These are phyloP conservation scores for Oscarella lobularis DNA, from an alignment of 37 sponge, comb jelly and placozoan species.

Conservation along the genomic window DNA sequence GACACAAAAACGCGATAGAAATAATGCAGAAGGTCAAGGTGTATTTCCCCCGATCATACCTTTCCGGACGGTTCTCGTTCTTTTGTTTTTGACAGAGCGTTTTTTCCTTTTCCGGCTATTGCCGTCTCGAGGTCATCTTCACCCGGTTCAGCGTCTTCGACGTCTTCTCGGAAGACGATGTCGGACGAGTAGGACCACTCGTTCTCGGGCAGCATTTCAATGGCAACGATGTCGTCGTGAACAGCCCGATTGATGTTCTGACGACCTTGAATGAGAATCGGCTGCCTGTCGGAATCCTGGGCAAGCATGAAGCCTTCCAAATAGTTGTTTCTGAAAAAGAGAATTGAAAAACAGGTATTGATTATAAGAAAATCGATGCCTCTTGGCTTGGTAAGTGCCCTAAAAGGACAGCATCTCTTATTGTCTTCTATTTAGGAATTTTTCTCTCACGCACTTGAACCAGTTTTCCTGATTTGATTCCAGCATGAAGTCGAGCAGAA, in stretches of 20 bases:
- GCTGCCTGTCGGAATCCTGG: no score
- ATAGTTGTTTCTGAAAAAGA: not conserved
- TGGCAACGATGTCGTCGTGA: constrained; percentile 77
- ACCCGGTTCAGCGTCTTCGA: constrained; percentile 10
- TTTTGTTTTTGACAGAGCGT: not conserved
- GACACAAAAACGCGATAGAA: no score
- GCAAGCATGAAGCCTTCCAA: no score
- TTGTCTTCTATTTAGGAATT: no score
- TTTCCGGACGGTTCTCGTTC: no score
- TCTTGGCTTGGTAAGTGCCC: not conserved
- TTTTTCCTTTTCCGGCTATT: constrained; percentile 43
- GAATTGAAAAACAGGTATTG: not conserved
- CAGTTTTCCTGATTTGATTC: constrained; percentile 53
- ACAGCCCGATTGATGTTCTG: constrained; percentile 78
- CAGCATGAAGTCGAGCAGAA: constrained; percentile 44
- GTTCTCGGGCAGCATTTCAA: constrained; percentile 66
- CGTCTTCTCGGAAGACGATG: constrained; percentile 15
- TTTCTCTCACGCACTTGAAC: no score
- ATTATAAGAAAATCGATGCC: not conserved
- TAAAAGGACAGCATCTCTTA: not conserved
- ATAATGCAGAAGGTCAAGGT: no score
- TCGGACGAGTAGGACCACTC: constrained; percentile 73
- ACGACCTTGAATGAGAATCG: constrained; percentile 57
- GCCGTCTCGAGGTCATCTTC: no score
- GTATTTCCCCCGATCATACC: no score